Evolutionary conservation across 1,140 invertebrate species (phyloP).

Genomic region (Harpegnathos saltator): DNA sequence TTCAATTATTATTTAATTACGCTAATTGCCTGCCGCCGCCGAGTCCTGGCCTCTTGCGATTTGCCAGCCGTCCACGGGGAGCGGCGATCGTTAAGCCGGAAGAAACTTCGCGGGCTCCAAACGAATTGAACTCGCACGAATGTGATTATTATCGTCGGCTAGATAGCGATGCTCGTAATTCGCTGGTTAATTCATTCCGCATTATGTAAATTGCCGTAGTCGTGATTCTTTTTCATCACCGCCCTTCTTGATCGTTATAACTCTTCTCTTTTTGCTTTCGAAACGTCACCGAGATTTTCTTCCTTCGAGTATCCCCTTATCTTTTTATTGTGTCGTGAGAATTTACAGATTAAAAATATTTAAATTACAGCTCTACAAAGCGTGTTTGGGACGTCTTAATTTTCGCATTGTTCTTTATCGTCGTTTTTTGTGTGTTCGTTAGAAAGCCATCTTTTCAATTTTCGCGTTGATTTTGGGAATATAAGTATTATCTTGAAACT

Average conservation of each 20-base stretch:
- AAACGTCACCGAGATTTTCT: background rate
- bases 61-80: slow-evolving; percentile 27
- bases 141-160: slow-evolving; percentile 44
- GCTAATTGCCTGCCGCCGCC: slow-evolving; percentile 60
- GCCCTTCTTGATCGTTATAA: background rate
- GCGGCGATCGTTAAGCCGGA: slow-evolving; percentile 61
- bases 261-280: slow-evolving; percentile 2
- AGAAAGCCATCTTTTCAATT: background rate
- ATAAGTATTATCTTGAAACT: too few species aligned
- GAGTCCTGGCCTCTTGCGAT: slow-evolving; percentile 51
- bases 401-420: background rate
- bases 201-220: slow-evolving; percentile 13
- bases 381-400: background rate
- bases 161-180: slow-evolving; percentile 22
- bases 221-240: background rate
- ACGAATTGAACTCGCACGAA: slow-evolving; percentile 39
- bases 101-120: slow-evolving; percentile 57
- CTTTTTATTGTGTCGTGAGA: background rate
- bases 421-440: background rate
- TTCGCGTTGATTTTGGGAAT: too few species aligned
- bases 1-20: slow-evolving; percentile 85
- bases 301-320: background rate
- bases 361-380: background rate
- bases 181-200: slow-evolving; percentile 34
- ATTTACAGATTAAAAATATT: background rate